phyloP scores from a whole-genome alignment of 1,140 invertebrate genomes.

The Pseudomyrmex concolor region DNA sequence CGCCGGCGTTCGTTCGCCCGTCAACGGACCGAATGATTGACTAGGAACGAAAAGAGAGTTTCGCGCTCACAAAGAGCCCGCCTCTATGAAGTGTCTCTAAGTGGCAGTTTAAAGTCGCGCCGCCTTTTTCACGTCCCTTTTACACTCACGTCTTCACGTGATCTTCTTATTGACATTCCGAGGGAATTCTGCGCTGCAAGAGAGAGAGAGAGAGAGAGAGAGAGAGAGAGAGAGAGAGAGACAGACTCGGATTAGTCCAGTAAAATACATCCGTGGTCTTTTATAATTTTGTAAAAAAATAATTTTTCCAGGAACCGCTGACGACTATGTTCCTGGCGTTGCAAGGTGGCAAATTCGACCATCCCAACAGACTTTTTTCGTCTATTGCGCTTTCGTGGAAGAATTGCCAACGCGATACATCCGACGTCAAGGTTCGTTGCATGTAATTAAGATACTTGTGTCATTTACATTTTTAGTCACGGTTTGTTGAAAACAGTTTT shows the following conservation, averaged over 20 bases:
- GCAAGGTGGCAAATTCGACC: conserved; percentile 99
- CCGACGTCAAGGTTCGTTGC: conserved; percentile 95
- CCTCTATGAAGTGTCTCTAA: conserved; percentile 75
- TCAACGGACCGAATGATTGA: conserved; percentile 73
- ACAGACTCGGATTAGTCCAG: background rate
- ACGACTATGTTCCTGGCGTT: conserved; percentile 99
- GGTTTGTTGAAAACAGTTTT: background rate
- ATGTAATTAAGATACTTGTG: conserved; percentile 48
- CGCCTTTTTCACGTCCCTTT: conserved; percentile 68
- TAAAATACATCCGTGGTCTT: background rate
- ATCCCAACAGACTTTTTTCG: conserved; percentile 98
- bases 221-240: background rate
- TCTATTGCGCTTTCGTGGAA: conserved; percentile 98
- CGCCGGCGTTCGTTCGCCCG: conserved; percentile 67
- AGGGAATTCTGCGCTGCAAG: conserved; percentile 5
- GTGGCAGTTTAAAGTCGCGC: conserved; percentile 76
- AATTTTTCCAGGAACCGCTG: conserved; percentile 94
- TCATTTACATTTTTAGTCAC: conserved; percentile 49
- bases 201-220: background rate
- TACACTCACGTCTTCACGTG: conserved; percentile 37
- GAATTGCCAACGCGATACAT: conserved; percentile 98
- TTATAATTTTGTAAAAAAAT: background rate
- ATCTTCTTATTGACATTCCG: conserved; percentile 17
- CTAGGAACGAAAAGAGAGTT: conserved; percentile 61
- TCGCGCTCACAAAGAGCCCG: conserved; percentile 67